phyloP scores from a whole-genome alignment of 2,797 vertebrate genomes.

The Rhinoraja longicauda region DNA sequence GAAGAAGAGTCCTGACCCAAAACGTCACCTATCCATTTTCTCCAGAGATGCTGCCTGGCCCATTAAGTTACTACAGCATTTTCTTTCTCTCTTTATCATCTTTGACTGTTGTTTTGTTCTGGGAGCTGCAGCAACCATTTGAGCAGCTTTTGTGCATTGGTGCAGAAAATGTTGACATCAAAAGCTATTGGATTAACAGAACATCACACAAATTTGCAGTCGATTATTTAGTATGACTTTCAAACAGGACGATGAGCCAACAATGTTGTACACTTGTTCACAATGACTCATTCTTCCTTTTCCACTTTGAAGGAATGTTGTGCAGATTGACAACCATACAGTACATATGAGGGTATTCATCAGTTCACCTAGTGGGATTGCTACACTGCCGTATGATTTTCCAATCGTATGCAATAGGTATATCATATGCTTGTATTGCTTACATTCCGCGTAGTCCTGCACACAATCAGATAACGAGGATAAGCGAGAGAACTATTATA shows the following conservation, averaged over 20 bases:
- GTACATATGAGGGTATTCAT: not conserved
- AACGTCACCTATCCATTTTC: no score
- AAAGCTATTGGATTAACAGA: not conserved
- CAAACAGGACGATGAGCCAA: not conserved
- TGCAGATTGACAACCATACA: not conserved
- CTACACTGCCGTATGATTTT: not conserved
- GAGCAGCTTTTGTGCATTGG: not conserved
- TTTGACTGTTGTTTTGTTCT: not conserved
- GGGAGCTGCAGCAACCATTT: no score
- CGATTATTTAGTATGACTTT: not conserved
- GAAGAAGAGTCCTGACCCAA: no score
- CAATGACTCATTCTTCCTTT: not conserved
- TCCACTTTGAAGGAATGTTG: not conserved
- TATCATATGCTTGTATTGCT: not conserved
- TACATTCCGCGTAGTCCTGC: not conserved
- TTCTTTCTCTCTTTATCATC: no score
- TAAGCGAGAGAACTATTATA: constrained; percentile 14
- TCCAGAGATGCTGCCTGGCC: no score
- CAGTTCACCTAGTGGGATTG: not conserved
- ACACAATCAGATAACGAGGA: constrained; percentile 6
- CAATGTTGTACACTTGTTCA: not conserved
- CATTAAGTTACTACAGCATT: no score
- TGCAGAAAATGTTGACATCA: not conserved
- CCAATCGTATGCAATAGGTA: not conserved
- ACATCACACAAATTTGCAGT: not conserved